Evolutionary conservation across 2,113 vertebrate species (phyloP).

Genomic region (Gymnobelideus leadbeateri): DNA sequence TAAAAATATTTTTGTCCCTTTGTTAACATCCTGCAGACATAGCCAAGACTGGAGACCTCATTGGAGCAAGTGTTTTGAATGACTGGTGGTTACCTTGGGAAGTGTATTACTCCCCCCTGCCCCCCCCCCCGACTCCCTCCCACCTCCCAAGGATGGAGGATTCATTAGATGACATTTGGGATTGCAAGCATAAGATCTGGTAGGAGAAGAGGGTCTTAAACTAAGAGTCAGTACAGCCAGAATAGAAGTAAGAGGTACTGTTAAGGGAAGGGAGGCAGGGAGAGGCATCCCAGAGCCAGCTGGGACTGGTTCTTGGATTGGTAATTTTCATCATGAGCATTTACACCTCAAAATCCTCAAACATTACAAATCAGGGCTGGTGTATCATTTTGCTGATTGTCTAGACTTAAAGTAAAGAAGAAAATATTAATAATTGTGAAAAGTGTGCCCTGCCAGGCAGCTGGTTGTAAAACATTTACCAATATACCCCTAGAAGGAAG

Average conservation of each 20-base stretch:
- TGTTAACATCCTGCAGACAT: background rate
- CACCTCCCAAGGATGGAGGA: background rate
- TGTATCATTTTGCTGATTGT: background rate
- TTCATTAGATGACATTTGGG: background rate
- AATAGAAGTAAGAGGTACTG: background rate
- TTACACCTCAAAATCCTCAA: background rate
- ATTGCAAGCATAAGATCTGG: background rate
- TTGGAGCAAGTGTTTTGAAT: background rate
- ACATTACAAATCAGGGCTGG: background rate
- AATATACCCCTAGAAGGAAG: background rate
- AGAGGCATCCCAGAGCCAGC: background rate
- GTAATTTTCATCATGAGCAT: background rate
- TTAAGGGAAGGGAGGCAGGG: background rate
- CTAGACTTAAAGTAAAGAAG: background rate
- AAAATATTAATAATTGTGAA: background rate
- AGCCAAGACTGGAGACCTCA: background rate
- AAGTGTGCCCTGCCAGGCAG: background rate
- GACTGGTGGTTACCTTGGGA: background rate
- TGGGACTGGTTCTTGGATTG: background rate
- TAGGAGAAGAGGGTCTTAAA: background rate
- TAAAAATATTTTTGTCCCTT: background rate
- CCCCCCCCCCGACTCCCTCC: background rate
- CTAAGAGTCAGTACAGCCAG: background rate
- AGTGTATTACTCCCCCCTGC: too few relatives aligned
- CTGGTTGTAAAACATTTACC: background rate